Base-by-base conservation (phyloP, 2,888 invertebrate species). In the Epirrita christyi region DNA sequence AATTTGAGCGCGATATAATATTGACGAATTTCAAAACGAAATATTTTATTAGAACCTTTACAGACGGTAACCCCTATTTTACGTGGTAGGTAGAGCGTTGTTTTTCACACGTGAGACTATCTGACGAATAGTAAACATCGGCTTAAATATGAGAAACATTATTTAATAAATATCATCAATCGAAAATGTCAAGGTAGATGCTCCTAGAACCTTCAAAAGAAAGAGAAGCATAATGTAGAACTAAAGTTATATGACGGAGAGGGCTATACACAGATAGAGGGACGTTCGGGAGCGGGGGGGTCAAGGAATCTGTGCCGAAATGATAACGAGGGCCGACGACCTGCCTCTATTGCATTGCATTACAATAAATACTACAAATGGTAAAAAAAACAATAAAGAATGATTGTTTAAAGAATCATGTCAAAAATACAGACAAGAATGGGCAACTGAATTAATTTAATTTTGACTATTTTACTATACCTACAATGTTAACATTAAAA, bases 281-380 rank as follows among this genome's bases (percentile, higher is more conserved):
- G 71, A 65, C 59, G 55, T 47, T 32, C 59, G 46, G 69, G 66
- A 69, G 73, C 61, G 74, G 71, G 72, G 76, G 85, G 84, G 80
- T 83, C 85, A 84, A 81, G 82, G 84, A 86, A 90, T 89, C 85
- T 87, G 86, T 88, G 90, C 90, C 89, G 88, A 90, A 90, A 89
- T 85, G 90, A 90, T 90, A 90, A 90, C 81, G 74, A 71, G 73
- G 87, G 79, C 75, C 88, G 85, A 78, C 84, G 89, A 89, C 88
- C 80, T 73, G 72, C 64, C 58, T 65, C 64, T 64, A 52, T 56
- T 52, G 60, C 65, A 64, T 71, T 68, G 56, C 56, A 61, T 38
- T 50, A 61, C 59, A 55, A 54, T 55, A 49, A 54, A 50, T 64
- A 66, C 71, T 74, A 72, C 74, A 69, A 73, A 72, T 75, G 68